A percentile compares a stretch with the other conserved stretches of the same genome.
These are phyloP conservation scores for Mus pahari DNA, from an alignment of 2,113 vertebrate species.

Conservation along the genomic window DNA sequence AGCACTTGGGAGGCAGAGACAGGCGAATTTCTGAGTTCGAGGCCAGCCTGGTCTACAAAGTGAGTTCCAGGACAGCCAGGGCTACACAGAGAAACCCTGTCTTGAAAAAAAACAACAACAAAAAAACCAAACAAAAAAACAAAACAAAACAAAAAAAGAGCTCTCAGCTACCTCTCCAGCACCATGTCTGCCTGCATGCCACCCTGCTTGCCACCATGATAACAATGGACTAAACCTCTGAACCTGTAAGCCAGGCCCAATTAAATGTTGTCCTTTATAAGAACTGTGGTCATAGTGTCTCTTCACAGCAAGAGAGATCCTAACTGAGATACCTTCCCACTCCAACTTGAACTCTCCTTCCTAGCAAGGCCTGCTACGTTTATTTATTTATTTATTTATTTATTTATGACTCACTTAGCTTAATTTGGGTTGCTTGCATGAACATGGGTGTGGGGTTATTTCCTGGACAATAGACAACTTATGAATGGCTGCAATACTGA, in stretches of 20 bases:
- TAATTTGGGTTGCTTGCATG: neutral
- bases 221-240: neutral
- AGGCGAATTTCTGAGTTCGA: too few species aligned
- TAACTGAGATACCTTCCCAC: neutral
- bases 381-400: too few species aligned
- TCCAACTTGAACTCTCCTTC: neutral
- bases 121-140: too few species aligned
- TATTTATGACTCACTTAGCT: neutral
- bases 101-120: too few species aligned
- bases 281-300: neutral
- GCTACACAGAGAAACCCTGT: too few species aligned
- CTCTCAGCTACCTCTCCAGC: neutral
- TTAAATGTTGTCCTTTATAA: neutral
- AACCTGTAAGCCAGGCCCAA: neutral
- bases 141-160: too few species aligned
- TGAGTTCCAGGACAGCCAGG: too few species aligned
- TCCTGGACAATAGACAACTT: neutral
- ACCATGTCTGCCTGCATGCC: neutral
- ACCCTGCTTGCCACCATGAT: neutral
- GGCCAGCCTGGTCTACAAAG: too few species aligned
- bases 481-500: neutral
- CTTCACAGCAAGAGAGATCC: neutral
- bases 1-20: too few species aligned
- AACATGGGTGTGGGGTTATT: neutral
- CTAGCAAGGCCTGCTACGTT: neutral